These are phyloP conservation scores for Porites cylindrica DNA, from an alignment of 92 coral and sea anemone species.

Conservation along the genomic window DNA sequence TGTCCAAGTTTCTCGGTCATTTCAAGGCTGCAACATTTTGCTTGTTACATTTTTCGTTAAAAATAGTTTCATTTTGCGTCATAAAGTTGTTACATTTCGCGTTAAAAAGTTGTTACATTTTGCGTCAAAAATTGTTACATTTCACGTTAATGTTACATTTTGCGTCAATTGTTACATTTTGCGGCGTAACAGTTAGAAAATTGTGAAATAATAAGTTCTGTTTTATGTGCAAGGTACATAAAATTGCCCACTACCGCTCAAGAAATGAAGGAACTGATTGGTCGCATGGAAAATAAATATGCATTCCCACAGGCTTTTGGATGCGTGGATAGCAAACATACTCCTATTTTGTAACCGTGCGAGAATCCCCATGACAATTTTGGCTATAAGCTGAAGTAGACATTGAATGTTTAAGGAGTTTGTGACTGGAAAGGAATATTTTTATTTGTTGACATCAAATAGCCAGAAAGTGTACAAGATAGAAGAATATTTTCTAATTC, in stretches of 20 bases:
- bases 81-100: too few species aligned
- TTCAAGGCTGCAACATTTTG: too few species aligned
- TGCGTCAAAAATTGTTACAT: too few species aligned
- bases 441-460: slow-evolving; percentile 27
- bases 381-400: slow-evolving; percentile 45
- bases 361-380: slow-evolving; percentile 1
- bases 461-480: slow-evolving; percentile 46
- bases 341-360: slow-evolving; percentile 18
- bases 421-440: slow-evolving; percentile 49
- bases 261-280: slow-evolving; percentile 36
- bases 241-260: slow-evolving; percentile 10
- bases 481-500: slow-evolving; percentile 64
- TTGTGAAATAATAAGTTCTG: slow-evolving; percentile 16
- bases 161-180: too few species aligned
- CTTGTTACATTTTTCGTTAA: too few species aligned
- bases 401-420: slow-evolving; percentile 66
- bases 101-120: too few species aligned
- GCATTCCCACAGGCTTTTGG: not conserved
- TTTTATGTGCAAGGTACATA: slow-evolving; percentile 25
- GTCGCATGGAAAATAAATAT: slow-evolving; percentile 30
- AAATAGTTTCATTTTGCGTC: too few species aligned
- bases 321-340: not conserved
- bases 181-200: too few species aligned
- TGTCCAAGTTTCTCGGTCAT: too few species aligned
- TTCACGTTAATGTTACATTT: too few species aligned